phyloP scores from a whole-genome alignment of 2,797 vertebrate species.

The Staurois parvus region DNA sequence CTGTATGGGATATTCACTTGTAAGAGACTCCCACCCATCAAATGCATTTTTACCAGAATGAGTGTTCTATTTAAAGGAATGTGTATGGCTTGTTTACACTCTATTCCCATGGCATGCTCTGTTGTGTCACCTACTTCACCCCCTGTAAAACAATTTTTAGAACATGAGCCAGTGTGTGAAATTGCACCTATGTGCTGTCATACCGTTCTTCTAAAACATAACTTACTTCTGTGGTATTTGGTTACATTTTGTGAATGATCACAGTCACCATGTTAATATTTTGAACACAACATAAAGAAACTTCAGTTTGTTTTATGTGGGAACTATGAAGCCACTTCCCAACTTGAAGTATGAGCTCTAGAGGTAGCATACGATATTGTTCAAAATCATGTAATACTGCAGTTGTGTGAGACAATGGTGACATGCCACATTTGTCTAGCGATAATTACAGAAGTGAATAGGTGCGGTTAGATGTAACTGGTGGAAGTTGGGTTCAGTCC shows the following conservation, averaged over 20 bases:
- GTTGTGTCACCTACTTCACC: conserved; percentile 64
- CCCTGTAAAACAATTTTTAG: conserved; percentile 77
- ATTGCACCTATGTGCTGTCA: conserved; percentile 74
- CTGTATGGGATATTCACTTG: no score
- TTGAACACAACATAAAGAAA: conserved; percentile 72
- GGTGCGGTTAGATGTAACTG: no score
- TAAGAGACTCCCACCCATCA: background rate
- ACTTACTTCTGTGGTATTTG: conserved; percentile 65
- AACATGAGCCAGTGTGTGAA: conserved; percentile 64
- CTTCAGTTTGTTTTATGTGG: conserved; percentile 71
- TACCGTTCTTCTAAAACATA: conserved; percentile 65
- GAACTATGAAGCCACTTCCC: background rate
- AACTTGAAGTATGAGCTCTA: background rate
- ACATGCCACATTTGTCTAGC: background rate
- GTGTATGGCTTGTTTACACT: conserved; percentile 40
- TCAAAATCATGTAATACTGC: background rate
- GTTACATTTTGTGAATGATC: conserved; percentile 64
- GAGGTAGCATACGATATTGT: background rate
- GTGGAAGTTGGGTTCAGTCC: no score
- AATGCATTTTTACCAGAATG: background rate
- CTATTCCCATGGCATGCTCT: conserved; percentile 72
- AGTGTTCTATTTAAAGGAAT: conserved; percentile 20
- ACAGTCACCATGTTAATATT: conserved; percentile 68
- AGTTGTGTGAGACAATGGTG: no score
- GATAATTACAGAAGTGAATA: no score